Evolutionary conservation across 2,888 invertebrate species (phyloP), one percentile per base, ranked within the genome.

Genomic region (Hypercompe scribonia): DNA sequence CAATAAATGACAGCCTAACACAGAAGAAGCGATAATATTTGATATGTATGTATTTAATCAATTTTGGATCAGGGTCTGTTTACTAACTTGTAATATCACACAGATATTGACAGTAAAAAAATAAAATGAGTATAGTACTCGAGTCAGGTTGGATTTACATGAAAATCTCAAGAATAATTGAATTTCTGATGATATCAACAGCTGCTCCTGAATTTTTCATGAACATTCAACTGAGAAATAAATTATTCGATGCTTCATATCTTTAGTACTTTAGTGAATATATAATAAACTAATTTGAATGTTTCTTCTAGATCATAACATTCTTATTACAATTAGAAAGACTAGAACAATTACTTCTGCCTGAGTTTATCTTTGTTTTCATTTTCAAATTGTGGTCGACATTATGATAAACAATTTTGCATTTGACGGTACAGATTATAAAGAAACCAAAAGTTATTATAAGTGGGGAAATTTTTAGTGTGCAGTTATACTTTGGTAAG

Each of bases 111-210:
- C 50, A n/a, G 50, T 54, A n/a, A 3, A 61, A 61, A 61, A 61
- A 61, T 61, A 18, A 28, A 61, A 15, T 61, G 15, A 28, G 28
- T 61, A 31, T 28, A 31, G 61, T 61, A 61, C 61, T 61, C 61
- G 46, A 67, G 46, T 33, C 10, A 36, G 36, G 68, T 58, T 18
- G 68, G 24, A 54, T 68, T 68, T 68, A 58, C 68, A 58, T 34
- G 34, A 68, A 68, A 58, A 68, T 68, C 36, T 36, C 36, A 33
- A 21, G 58, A 68, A 34, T 68, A 58, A 68, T 68, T 54, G 54
- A 58, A 54, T 68, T 54, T 58, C 13, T 68, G 36, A 68, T 68
- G 58, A 34, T 46, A 36, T 68, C 54, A 68, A 58, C 68, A 68
- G 34, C 68, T 67, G 67, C 42, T 58, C 15, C 54, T 58, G 58